phyloP scores from a whole-genome alignment of 2,888 invertebrate genomes.

The Thereva nobilitata region DNA sequence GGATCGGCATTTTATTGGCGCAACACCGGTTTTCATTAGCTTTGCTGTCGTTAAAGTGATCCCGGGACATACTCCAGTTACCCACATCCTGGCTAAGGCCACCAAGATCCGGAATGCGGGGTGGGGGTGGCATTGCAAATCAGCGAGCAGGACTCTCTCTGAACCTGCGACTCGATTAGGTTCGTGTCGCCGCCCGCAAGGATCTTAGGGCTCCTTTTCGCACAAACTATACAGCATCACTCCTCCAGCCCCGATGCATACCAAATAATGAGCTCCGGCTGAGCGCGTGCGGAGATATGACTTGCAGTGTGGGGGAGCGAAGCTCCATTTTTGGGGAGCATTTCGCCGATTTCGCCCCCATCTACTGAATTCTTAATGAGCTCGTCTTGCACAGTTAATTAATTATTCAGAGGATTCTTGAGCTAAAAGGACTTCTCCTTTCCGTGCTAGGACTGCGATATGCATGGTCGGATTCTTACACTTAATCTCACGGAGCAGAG shows the following conservation, averaged over 20 bases:
- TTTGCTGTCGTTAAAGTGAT: constrained; percentile 6
- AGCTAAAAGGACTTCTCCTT: constrained; percentile 21
- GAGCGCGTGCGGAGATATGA: not conserved
- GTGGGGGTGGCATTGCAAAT: not conserved
- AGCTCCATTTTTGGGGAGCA: constrained; percentile 8
- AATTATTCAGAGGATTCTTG: constrained; percentile 29
- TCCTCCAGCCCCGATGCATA: constrained; percentile 8
- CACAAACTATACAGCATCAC: not conserved
- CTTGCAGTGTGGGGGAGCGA: not conserved
- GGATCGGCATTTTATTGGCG: constrained; percentile 28
- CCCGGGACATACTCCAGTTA: constrained; percentile 9
- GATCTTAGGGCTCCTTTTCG: too few species aligned
- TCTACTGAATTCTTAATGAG: constrained; percentile 29
- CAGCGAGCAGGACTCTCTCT: not conserved
- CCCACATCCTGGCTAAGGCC: not conserved
- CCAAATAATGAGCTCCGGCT: constrained; percentile 15
- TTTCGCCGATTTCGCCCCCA: constrained; percentile 11
- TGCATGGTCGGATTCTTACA: constrained; percentile 9
- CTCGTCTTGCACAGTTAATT: constrained; percentile 33
- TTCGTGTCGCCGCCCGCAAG: too few species aligned
- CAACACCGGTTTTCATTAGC: constrained; percentile 23
- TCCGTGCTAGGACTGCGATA: constrained; percentile 5
- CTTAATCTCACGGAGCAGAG: constrained; percentile 14
- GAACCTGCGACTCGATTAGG: too few species aligned
- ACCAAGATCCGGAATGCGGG: constrained; percentile 1